phyloP scores from a whole-genome alignment of 2,888 invertebrate genomes.

The Phortica magna region DNA sequence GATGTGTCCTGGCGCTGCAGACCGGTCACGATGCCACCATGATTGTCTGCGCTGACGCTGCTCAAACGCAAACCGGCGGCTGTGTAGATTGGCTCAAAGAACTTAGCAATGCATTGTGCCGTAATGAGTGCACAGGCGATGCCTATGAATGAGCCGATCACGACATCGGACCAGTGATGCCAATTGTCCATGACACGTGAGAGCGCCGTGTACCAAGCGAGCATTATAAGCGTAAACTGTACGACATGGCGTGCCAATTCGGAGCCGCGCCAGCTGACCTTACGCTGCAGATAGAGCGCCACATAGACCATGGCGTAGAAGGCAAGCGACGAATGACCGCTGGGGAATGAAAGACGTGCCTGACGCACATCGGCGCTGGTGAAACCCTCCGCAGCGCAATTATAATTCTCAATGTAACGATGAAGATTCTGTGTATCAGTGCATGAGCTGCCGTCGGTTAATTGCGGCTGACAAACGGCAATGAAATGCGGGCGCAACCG shows the following conservation, averaged over 20 bases:
- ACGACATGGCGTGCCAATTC: conserved; percentile 88
- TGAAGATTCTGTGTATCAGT: conserved; percentile 80
- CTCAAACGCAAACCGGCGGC: conserved; percentile 9
- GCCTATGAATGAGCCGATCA: conserved; percentile 64
- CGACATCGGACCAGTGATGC: conserved; percentile 75
- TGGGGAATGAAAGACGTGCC: conserved; percentile 91
- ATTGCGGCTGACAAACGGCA: conserved; percentile 87
- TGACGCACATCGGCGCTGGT: conserved; percentile 82
- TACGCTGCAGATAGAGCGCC: conserved; percentile 90
- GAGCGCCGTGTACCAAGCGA: conserved; percentile 73
- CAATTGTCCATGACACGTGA: conserved; percentile 71
- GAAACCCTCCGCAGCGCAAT: conserved; percentile 80
- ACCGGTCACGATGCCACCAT: conserved; percentile 45
- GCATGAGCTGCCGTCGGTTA: conserved; percentile 80
- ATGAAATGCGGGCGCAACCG: conserved; percentile 69
- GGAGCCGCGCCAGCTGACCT: conserved; percentile 88
- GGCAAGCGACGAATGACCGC: conserved; percentile 93
- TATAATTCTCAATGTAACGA: conserved; percentile 86
- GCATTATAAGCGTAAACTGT: conserved; percentile 80
- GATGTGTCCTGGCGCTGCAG: conserved; percentile 60
- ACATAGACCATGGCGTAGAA: conserved; percentile 90
- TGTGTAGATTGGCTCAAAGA: conserved; percentile 46
- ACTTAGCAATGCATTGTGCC: conserved; percentile 58
- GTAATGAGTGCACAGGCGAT: conserved; percentile 63
- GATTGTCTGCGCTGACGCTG: conserved; percentile 7